A percentile compares a stretch with the other conserved stretches of the same genome.
phyloP scores from a whole-genome alignment of 2,797 vertebrate genomes.

The Sebastolobus altivelis region DNA sequence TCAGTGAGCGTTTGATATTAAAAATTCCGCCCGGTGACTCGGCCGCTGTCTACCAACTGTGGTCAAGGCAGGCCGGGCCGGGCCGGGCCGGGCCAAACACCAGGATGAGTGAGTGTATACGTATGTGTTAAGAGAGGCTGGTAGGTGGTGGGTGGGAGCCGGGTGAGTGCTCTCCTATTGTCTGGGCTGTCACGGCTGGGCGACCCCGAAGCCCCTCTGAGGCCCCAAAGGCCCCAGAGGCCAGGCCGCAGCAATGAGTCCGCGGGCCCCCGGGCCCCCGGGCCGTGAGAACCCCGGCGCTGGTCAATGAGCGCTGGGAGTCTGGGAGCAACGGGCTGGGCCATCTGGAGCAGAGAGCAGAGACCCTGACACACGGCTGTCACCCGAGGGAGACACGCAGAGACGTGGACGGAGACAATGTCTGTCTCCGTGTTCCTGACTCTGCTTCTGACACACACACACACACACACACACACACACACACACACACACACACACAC shows the following conservation, averaged over 20 bases:
- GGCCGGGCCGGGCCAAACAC: constrained; percentile 58
- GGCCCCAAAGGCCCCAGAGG: constrained; percentile 82
- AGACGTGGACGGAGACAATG: constrained; percentile 67
- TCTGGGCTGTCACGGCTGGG: constrained; percentile 79
- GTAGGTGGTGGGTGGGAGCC: constrained; percentile 71
- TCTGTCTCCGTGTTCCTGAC: constrained; percentile 64
- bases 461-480: constrained; percentile 30
- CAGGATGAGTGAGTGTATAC: constrained; percentile 48
- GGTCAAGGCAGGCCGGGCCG: constrained; percentile 62
- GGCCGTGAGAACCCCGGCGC: constrained; percentile 84
- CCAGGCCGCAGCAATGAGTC: constrained; percentile 77
- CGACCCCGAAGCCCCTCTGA: constrained; percentile 75
- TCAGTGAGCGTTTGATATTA: constrained; percentile 6
- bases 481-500: not conserved
- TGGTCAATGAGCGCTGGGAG: constrained; percentile 79
- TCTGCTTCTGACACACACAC: constrained; percentile 50
- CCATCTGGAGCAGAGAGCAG: constrained; percentile 83
- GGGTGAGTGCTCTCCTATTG: constrained; percentile 76
- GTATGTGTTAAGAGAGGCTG: constrained; percentile 62
- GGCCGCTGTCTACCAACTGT: constrained; percentile 42
- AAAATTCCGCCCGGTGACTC: constrained; percentile 26
- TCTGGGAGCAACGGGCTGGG: constrained; percentile 75
- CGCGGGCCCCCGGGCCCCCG: constrained; percentile 79
- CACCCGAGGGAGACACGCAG: constrained; percentile 70
- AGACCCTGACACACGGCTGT: constrained; percentile 82